These are phyloP conservation scores for Drosophila littoralis DNA, from an alignment of 1,140 invertebrate species.

Conservation along the genomic window DNA sequence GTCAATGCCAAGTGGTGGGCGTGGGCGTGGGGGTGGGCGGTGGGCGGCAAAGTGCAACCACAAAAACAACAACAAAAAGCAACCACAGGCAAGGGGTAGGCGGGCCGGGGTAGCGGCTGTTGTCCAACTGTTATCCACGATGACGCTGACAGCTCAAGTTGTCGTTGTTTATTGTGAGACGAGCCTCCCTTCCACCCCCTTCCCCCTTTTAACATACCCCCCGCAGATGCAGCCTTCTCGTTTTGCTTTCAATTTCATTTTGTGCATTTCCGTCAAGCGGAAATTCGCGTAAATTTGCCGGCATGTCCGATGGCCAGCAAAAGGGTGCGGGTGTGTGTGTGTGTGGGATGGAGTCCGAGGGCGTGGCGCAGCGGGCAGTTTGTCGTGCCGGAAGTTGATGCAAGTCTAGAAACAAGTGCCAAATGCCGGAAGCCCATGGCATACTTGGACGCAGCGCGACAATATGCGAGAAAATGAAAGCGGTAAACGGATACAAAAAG, in stretches of 20 bases:
- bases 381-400: constrained; percentile 72
- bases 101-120: background rate
- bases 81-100: constrained; percentile 1
- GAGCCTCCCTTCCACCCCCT: background rate
- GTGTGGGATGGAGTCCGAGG: background rate
- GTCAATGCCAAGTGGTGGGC: constrained; percentile 33
- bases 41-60: constrained; percentile 13
- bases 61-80: constrained; percentile 3
- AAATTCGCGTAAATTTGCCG: constrained; percentile 81
- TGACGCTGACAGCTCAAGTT: constrained; percentile 46
- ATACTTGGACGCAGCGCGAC: constrained; percentile 48
- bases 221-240: background rate
- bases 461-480: constrained; percentile 17
- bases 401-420: constrained; percentile 81
- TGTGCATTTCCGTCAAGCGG: constrained; percentile 81
- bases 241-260: constrained; percentile 69
- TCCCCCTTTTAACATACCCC: background rate
- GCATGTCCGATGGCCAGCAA: constrained; percentile 55
- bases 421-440: constrained; percentile 76
- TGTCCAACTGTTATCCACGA: constrained; percentile 34
- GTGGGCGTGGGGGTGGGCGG: background rate
- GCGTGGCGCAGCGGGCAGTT: constrained; percentile 13
- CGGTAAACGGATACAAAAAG: background rate
- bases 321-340: background rate
- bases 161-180: constrained; percentile 25